Base-by-base conservation (phyloP, 2,888 invertebrate species). In the Pristionchus entomophagus region DNA sequence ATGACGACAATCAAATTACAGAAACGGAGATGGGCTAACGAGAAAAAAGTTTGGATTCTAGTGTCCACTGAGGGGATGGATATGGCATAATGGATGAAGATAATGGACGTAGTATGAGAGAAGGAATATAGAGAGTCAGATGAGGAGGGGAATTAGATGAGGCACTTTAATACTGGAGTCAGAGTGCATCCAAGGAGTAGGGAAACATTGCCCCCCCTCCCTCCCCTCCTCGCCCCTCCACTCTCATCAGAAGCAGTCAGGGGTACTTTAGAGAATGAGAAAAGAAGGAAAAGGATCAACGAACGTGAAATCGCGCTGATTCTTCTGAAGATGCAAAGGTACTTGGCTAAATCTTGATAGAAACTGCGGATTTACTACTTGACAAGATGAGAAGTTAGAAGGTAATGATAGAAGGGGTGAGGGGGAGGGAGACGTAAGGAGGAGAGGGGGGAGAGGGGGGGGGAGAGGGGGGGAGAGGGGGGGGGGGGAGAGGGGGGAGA, bases 311-410 rank as follows among this genome's bases (percentile, higher is more conserved):
- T 65, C 35, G 65, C 35, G 35, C 35, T 14, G 65, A 65, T 32
- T 35, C 38, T 35, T 65, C 45, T 35, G 32, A 65, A 65, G 65
- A 35, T 35, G 65, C 32, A 35, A 65, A 65, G 32, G 65, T 35
- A 65, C 32, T 32, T 65, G 65, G 65, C 35, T 32, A 65, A 65
- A 65, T 65, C 65, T 38, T 65, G 35, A 35, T 65, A 65, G 65
- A 77, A 49, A 45, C 77, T n/a, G 45, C 29, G 22, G 49, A 26
- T 29, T 77, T 77, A 29, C 77, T 29, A 26, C n/a, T 22, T 4
- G 29, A 32, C n/a, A n/a, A n/a, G 49, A 51, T 26, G 53, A 29
- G 32, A 81, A 53, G 51, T 35, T 38, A 53, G 53, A 38, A 53
- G 81, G 51, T 26, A 53, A 51, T 53, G 51, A 49, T 45, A 53